Conservation (phyloP, 2,888 invertebrate species). For the Lordiphosa andalusiaca region DNA sequence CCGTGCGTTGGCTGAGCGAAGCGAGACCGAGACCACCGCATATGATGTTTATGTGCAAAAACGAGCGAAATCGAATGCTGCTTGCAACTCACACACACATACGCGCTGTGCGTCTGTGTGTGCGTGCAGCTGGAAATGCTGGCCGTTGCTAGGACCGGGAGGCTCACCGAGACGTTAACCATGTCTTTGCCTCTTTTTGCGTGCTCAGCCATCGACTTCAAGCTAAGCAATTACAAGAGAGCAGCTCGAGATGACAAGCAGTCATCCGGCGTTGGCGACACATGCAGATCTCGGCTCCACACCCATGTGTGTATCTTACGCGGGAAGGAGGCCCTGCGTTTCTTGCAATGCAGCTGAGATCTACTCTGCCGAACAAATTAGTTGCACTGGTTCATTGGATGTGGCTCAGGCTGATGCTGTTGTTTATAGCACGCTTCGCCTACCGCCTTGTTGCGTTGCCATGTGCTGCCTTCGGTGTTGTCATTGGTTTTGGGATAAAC, state of each 20-base stretch:
- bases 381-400: no score
- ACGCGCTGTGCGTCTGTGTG: conserved; percentile 28
- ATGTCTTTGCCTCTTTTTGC: conserved; percentile 47
- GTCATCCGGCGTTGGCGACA: conserved; percentile 4
- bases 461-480: conserved; percentile 26
- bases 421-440: no score
- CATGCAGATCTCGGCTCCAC: no score
- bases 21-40: conserved; percentile 37
- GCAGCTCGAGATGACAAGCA: neutral
- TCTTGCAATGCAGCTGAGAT: no score
- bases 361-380: no score
- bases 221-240: no score
- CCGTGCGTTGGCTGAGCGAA: conserved; percentile 34
- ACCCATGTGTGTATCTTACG: no score
- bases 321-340: no score
- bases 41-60: conserved; percentile 36
- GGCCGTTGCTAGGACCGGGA: conserved; percentile 19
- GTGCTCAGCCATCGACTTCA: conserved; percentile 5
- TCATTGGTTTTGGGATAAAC: conserved; percentile 30
- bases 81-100: conserved; percentile 33
- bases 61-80: conserved; percentile 53
- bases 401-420: no score
- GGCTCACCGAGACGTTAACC: conserved; percentile 26
- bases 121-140: conserved; percentile 8
- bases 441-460: conserved; percentile 1